Evolutionary conservation across 2,113 vertebrate species (phyloP).

Genomic region (Porphyrio hochstetteri): DNA sequence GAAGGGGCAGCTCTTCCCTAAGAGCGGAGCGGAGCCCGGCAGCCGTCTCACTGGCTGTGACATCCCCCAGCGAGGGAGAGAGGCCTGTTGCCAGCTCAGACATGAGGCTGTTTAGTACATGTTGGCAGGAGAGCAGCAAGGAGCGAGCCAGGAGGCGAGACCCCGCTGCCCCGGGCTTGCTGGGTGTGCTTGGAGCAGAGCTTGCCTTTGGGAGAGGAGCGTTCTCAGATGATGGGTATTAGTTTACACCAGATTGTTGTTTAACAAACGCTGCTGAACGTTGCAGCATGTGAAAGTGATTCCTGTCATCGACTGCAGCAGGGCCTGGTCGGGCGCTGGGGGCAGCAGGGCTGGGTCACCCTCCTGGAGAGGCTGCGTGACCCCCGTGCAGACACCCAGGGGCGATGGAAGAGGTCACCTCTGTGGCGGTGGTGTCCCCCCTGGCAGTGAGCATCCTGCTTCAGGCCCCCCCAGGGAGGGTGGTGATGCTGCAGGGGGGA

Average conservation of each 20-base stretch:
- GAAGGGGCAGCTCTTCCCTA: background rate
- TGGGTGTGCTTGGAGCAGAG: background rate
- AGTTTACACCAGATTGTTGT: background rate
- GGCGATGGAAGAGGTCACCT: background rate
- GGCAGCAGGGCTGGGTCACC: background rate
- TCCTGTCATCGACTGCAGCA: rapidly evolving
- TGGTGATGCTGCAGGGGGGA: background rate
- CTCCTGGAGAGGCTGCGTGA: rapidly evolving
- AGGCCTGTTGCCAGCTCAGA: background rate
- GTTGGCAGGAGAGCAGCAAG: background rate
- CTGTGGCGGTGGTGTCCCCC: background rate
- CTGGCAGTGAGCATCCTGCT: rapidly evolving
- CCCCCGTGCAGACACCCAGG: rapidly evolving
- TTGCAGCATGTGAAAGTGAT: background rate
- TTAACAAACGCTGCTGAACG: rapidly evolving
- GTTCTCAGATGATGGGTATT: background rate
- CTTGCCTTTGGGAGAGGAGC: rapidly evolving
- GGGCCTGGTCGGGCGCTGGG: rapidly evolving
- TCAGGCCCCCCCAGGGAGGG: background rate
- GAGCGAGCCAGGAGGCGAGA: background rate
- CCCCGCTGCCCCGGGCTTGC: background rate
- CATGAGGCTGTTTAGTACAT: background rate
- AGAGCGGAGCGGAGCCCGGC: background rate
- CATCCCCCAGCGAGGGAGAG: background rate
- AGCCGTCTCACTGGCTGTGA: background rate